Conservation (phyloP, 2,797 vertebrate genomes). For the Tympanoctomys barrerae region DNA sequence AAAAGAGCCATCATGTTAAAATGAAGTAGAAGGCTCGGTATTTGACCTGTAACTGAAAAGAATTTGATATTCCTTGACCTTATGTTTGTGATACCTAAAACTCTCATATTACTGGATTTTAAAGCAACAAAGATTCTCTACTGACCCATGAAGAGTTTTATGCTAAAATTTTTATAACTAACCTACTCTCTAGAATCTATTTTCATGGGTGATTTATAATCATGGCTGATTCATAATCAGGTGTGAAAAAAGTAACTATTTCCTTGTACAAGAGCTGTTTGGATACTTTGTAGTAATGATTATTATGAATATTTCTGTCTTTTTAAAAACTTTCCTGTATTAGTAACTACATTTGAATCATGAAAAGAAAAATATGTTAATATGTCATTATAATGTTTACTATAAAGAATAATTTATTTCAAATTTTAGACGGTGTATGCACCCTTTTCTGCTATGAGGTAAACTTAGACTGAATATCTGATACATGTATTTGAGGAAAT, state of each 20-base stretch:
- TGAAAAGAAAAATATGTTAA: neutral
- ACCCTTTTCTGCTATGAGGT: neutral
- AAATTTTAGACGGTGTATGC: neutral
- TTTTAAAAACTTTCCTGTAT: neutral
- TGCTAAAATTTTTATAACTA: neutral
- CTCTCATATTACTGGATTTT: neutral
- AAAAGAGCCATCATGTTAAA: conserved; percentile 85
- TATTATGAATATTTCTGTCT: neutral
- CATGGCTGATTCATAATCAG: neutral
- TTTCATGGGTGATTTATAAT: neutral
- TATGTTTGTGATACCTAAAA: neutral
- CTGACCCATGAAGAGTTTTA: neutral
- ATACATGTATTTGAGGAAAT: neutral
- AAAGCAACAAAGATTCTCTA: neutral
- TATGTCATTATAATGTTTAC: neutral
- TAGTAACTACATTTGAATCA: neutral
- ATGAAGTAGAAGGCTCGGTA: conserved; percentile 76
- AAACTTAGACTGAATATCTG: neutral
- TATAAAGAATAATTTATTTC: conserved; percentile 11
- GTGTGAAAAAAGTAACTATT: neutral
- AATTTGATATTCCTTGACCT: neutral
- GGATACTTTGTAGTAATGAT: neutral
- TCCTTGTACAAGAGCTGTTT: neutral
- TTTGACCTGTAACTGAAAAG: conserved; percentile 53
- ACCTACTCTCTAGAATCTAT: neutral